Base-by-base conservation (phyloP, 2,113 vertebrate species). In the Nyctereutes procyonoides region DNA sequence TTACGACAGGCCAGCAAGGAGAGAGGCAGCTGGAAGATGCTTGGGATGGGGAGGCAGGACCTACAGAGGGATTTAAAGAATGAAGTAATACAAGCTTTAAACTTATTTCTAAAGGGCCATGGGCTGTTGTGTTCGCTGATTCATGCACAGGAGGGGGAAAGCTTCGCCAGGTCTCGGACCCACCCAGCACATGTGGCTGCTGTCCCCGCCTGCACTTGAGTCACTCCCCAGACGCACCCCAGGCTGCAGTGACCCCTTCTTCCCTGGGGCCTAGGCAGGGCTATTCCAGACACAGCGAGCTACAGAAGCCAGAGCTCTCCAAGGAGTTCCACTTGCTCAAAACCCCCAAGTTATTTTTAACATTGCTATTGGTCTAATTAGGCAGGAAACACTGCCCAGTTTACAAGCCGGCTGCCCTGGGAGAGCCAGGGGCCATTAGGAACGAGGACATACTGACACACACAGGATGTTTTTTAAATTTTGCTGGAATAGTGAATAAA, bases 251-350 rank as follows among this genome's bases (percentile, higher is more conserved):
- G 15, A 28, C 28, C 17, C 55, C 71, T 30, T 28, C 91, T 96
- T 76, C 97, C 91, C 20, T 74, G 95, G 73, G 4, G 1, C 69
- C 97, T 85, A 95, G 76, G 97, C 97, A 97, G 98, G 94, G 98
- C 96, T 97, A 73, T 79, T 90, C 98, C 89, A 96, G 97, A 98
- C 35, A 24, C 32, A 7, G 4, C 24, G 11, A n/a, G 6, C 35
- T 38, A 38, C 24, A n/a, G 32, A 80, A 51, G 58, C 80, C 86
- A 77, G 60, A n/a, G 22, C 53, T 62, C 58, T 35, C 67, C 73
- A 20, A 73, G 48, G 15, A 55, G n/a, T 51, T 89, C 63, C 63
- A 60, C 26, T 9, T 81, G 56, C 60, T 83, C 84, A 58, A 92
- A 92, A 84, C 53, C 56, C 48, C 35, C 48, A 24, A 80, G 43